A percentile compares a stretch with the other conserved stretches of the same genome.
These are phyloP conservation scores for Zalophus californianus DNA, from an alignment of 2,797 vertebrate genomes.

Conservation along the genomic window DNA sequence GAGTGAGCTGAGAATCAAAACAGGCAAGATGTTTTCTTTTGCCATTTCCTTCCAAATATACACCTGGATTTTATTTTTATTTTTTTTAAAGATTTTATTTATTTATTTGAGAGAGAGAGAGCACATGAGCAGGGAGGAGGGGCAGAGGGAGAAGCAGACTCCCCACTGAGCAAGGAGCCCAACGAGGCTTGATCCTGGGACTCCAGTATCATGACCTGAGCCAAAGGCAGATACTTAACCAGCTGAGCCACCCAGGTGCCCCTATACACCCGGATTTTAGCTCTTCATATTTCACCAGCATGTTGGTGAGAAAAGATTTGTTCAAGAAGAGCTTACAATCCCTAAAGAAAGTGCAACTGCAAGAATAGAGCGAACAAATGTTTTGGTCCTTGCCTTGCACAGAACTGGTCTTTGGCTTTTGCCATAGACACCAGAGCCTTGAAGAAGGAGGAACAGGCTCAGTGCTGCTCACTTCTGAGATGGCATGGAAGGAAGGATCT, in stretches of 20 bases:
- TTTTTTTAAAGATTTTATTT: background rate
- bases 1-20: background rate
- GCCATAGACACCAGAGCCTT: background rate
- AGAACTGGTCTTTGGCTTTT: background rate
- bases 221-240: background rate
- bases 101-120: background rate
- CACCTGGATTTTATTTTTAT: background rate
- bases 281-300: background rate
- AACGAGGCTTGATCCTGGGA: background rate
- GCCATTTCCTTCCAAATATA: background rate
- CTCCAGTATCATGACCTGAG: background rate
- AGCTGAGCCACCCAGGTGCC: background rate
- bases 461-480: background rate
- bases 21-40: background rate
- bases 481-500: background rate
- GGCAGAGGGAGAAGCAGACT: background rate
- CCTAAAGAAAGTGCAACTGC: background rate
- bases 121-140: background rate
- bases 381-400: background rate
- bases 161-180: background rate
- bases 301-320: background rate
- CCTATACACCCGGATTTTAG: background rate
- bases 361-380: background rate
- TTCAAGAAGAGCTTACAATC: background rate
- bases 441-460: background rate